Evolutionary conservation across 2,888 invertebrate species (phyloP).

Genomic region (Drosophila melanosoma): DNA sequence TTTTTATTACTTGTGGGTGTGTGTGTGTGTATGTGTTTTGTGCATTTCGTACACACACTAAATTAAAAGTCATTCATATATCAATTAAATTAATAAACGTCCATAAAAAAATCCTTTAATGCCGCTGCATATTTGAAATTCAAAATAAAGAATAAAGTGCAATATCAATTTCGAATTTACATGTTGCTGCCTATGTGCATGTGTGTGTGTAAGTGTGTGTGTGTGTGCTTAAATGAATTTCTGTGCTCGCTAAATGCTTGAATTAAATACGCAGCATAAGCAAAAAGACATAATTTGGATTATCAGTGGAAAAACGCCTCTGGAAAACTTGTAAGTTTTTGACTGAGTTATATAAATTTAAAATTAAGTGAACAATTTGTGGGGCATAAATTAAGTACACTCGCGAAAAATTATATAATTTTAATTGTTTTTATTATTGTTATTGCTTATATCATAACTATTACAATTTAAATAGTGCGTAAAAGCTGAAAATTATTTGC

Average conservation of each 20-base stretch:
- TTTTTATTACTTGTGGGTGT: slow-evolving; percentile 9
- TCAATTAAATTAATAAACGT: slow-evolving; percentile 48
- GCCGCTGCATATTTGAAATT: slow-evolving; percentile 16
- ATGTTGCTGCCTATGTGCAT: slow-evolving; percentile 5
- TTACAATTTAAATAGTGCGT: neutral
- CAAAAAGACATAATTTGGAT: slow-evolving; percentile 53
- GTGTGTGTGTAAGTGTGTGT: slow-evolving; percentile 20
- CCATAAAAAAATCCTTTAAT: slow-evolving; percentile 52
- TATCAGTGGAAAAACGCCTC: slow-evolving; percentile 48
- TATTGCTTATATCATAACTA: neutral
- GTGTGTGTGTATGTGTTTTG: slow-evolving; percentile 11
- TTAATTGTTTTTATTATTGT: neutral
- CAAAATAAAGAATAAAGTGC: slow-evolving; percentile 15
- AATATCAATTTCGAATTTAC: slow-evolving; percentile 33
- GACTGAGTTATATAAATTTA: neutral
- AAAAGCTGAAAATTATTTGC: neutral
- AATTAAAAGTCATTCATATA: slow-evolving; percentile 47
- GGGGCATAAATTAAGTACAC: neutral
- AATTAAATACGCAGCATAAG: slow-evolving; percentile 46
- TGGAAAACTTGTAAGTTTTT: slow-evolving; percentile 29
- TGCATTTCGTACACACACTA: slow-evolving; percentile 51
- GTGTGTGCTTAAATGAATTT: neutral
- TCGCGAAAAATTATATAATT: neutral
- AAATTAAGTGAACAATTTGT: neutral
- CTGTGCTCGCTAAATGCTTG: slow-evolving; percentile 35